Conservation (phyloP, 2,888 invertebrate species). For the Pseudanteris insignis region DNA sequence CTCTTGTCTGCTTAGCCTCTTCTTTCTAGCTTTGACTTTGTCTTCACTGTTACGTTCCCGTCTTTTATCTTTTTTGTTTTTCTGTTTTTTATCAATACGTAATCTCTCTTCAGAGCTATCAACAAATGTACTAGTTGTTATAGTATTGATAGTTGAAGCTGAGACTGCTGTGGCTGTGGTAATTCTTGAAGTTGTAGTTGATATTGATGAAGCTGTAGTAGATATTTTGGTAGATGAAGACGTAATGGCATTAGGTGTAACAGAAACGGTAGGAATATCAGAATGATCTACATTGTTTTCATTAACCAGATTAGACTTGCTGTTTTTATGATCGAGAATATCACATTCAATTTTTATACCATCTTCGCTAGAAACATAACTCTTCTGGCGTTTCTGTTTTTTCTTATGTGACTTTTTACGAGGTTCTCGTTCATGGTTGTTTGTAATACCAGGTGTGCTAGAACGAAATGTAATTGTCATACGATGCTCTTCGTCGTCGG, state of each 20-base stretch:
- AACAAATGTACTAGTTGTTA: constrained; percentile 44
- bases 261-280: constrained; percentile 40
- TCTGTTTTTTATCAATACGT: constrained; percentile 65
- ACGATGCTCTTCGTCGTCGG: constrained; percentile 61
- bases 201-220: background rate
- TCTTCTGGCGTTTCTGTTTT: constrained; percentile 83
- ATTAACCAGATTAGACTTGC: constrained; percentile 46
- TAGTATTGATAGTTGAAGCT: constrained; percentile 6
- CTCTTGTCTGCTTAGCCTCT: constrained; percentile 71
- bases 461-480: constrained; percentile 53
- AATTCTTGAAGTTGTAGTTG: constrained; percentile 8
- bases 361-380: constrained; percentile 68
- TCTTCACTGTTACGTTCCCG: constrained; percentile 62
- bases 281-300: constrained; percentile 47
- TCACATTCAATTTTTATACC: constrained; percentile 53
- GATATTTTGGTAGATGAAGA: background rate
- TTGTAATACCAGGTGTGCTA: constrained; percentile 53
- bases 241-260: background rate
- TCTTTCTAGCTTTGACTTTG: constrained; percentile 62
- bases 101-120: constrained; percentile 61
- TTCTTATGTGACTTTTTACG: constrained; percentile 83
- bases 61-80: constrained; percentile 65
- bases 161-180: background rate
- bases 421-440: constrained; percentile 64
- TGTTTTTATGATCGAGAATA: constrained; percentile 49